Percentiles rank a stretch among this genome's conserved stretches.
Conservation (phyloP, 1,140 invertebrate species). For the Zaprionus kolodkinae region DNA sequence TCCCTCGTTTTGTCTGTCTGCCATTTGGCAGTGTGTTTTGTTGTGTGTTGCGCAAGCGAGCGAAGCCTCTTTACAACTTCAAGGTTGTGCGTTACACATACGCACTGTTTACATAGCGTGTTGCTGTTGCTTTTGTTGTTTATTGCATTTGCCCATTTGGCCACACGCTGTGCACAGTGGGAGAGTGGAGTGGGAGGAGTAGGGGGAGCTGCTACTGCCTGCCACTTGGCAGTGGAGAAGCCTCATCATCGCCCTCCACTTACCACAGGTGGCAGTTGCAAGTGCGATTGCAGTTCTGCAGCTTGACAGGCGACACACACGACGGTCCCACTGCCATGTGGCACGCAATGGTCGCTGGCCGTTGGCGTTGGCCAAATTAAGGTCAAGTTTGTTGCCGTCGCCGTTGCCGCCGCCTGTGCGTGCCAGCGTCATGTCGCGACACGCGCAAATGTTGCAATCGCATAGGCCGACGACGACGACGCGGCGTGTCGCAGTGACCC, state of each 20-base stretch:
- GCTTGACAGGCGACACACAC: constrained; percentile 16
- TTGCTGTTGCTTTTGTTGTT: constrained; percentile 3
- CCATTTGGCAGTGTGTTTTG: constrained; percentile 53
- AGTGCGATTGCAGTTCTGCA: background rate
- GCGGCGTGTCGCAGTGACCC: constrained; percentile 30
- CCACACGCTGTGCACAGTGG: constrained; percentile 37
- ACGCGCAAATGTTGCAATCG: constrained; percentile 21
- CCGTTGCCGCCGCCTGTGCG: constrained; percentile 8
- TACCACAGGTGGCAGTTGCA: constrained; percentile 22
- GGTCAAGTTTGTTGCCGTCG: constrained; percentile 33
- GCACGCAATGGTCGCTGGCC: constrained; percentile 27
- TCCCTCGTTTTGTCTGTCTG: constrained; percentile 9
- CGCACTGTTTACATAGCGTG: constrained; percentile 40
- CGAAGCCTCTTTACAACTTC: constrained; percentile 37
- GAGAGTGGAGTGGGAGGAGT: background rate
- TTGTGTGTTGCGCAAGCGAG: constrained; percentile 32
- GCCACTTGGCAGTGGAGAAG: constrained; percentile 16
- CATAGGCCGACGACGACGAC: background rate
- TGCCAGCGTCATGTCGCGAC: background rate
- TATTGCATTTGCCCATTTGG: constrained; percentile 47
- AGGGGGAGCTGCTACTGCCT: constrained; percentile 4
- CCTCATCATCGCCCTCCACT: background rate
- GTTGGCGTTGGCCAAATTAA: constrained; percentile 33
- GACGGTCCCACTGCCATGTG: background rate
- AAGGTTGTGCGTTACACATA: constrained; percentile 60